Conservation (phyloP, 2,797 vertebrate genomes). For the Sparus aurata region DNA sequence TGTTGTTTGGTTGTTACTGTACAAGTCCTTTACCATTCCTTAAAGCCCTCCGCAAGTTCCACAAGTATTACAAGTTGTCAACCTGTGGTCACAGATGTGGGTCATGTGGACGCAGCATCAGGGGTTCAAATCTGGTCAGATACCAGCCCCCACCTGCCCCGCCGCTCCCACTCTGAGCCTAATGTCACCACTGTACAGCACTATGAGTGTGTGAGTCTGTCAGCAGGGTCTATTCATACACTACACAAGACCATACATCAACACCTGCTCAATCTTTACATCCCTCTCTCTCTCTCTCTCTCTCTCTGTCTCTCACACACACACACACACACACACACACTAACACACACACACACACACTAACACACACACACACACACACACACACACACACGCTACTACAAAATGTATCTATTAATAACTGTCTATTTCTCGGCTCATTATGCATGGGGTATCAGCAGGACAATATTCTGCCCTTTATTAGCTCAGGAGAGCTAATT, state of each 20-base stretch:
- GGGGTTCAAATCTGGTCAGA: constrained; percentile 41
- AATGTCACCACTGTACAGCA: constrained; percentile 40
- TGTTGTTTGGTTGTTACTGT: background rate
- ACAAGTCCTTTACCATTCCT: too few relatives aligned
- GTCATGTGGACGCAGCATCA: constrained; percentile 22
- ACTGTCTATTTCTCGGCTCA: constrained; percentile 51
- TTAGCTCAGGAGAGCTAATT: constrained; percentile 60
- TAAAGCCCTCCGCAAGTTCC: background rate
- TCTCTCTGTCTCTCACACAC: background rate
- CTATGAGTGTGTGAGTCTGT: constrained; percentile 52
- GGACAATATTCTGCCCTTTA: constrained; percentile 62
- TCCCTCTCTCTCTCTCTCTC: too few relatives aligned
- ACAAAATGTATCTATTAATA: constrained; percentile 65
- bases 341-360: constrained; percentile 15
- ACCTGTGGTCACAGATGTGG: constrained; percentile 14
- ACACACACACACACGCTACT: constrained; percentile 15
- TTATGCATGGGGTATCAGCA: constrained; percentile 43
- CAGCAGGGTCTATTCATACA: constrained; percentile 69
- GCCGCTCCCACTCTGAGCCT: background rate
- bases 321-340: constrained; percentile 18
- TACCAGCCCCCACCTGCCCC: too few relatives aligned
- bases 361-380: constrained; percentile 8
- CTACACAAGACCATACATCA: constrained; percentile 48
- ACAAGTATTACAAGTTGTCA: background rate
- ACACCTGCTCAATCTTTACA: constrained; percentile 49